Base-by-base conservation (phyloP, 2,797 vertebrate genomes). In the Coccyzus lansbergi region DNA sequence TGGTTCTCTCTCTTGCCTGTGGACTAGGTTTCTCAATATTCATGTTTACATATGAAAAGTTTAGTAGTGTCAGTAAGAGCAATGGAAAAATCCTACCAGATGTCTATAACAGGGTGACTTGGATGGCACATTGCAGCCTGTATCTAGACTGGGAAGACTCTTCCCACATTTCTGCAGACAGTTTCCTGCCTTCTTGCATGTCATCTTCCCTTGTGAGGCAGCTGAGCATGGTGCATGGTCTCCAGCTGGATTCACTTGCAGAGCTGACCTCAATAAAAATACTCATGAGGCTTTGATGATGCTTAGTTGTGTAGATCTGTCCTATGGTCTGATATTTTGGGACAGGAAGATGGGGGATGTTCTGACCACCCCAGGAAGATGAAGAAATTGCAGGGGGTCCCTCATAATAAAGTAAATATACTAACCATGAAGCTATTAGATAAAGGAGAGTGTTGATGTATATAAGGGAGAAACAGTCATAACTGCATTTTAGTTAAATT, bases 401-500 rank as follows among this genome's bases (percentile, higher is more conserved):
- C n/a, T 92, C 10, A 2, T 1, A 84, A 52, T 21, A 59, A 12
- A 46, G 55, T 24, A 46, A 67, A 79, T 28, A 52, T 14, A 31
- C 22, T 40, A 36, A 70, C 44, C 42, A n/a, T 7, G 16, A 83
- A 71, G 38, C 46, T 91, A 56, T 29, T 75, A 68, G 49, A 36
- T 80, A 46, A 75, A 80, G 71, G 69, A 80, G 85, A 83, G 69
- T 44, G 62, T 69, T 93, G 89, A 78, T 83, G 64, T 75, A 44
- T 75, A 55, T 48, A 68, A 87, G 69, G 60, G 58, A 88, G 63
- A 63, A 92, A 65, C 34, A 80, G 48, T 18, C 69, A 15, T 15
- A 91, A 52, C 33, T 82, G 52, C 13, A 6, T 74, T 92, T 84
- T 18, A 40, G 52, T 60, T 80, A 67, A 79, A 92, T 82, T 81